Percentiles rank a stretch among this genome's conserved stretches.
phyloP scores from a whole-genome alignment of 2,888 invertebrate species.

The Notodonta ziczac region DNA sequence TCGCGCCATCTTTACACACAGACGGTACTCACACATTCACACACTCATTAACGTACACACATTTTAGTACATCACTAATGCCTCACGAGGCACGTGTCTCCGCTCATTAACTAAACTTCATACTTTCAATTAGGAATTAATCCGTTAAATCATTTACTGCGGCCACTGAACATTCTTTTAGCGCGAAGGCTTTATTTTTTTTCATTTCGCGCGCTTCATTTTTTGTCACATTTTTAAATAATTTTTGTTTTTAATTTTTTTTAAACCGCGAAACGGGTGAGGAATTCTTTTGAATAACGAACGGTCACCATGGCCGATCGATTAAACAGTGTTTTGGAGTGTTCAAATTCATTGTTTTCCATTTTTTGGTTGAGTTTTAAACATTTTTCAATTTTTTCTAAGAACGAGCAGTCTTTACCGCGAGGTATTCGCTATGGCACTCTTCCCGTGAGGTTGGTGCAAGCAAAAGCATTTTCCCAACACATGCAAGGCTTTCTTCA shows the following conservation, averaged over 20 bases:
- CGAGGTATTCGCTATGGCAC: conserved; percentile 85
- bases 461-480: conserved; percentile 84
- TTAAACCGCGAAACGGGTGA: conserved; percentile 66
- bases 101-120: conserved; percentile 48
- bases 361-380: conserved; percentile 48
- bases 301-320: conserved; percentile 63
- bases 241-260: conserved; percentile 56
- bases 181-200: conserved; percentile 49
- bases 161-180: conserved; percentile 52
- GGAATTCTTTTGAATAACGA: conserved; percentile 64
- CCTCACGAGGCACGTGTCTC: conserved; percentile 60
- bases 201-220: conserved; percentile 42
- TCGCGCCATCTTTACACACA: conserved; percentile 56
- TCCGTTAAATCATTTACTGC: conserved; percentile 35
- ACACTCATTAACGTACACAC: conserved; percentile 78
- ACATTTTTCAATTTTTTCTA: conserved; percentile 46
- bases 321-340: conserved; percentile 53
- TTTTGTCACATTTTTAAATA: conserved; percentile 45
- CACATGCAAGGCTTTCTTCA: conserved; percentile 81
- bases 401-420: conserved; percentile 82
- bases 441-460: conserved; percentile 84
- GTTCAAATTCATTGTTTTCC: conserved; percentile 42
- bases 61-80: conserved; percentile 77
- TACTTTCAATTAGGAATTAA: conserved; percentile 64
- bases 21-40: conserved; percentile 68